phyloP scores from a whole-genome alignment of 1,140 invertebrate species.

The Macrobrachium rosenbergii region DNA sequence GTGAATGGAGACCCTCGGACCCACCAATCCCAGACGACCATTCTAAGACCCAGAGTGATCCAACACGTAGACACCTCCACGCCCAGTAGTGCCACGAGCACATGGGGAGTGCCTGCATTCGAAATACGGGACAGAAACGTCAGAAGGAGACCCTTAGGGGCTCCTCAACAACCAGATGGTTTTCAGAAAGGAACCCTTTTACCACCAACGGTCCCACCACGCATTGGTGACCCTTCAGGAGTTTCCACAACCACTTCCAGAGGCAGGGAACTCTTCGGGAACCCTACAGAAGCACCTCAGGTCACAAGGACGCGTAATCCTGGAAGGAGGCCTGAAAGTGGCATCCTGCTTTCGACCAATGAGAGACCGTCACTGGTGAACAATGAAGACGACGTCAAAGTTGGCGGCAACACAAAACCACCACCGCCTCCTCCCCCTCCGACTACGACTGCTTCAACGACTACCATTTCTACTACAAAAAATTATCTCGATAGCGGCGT shows the following conservation, averaged over 20 bases:
- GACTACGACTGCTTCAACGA: background rate
- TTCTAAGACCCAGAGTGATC: slow-evolving; percentile 26
- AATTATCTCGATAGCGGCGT: slow-evolving; percentile 26
- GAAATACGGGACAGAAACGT: background rate
- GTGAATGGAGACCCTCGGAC: background rate
- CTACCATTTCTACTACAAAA: slow-evolving; percentile 1
- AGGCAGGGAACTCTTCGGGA: no score
- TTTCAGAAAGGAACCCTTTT: background rate
- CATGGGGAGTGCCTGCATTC: background rate
- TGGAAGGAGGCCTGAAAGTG: no score
- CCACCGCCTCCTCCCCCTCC: no score
- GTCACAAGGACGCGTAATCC: no score
- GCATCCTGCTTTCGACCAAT: no score
- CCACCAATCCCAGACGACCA: background rate
- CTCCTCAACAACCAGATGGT: slow-evolving; percentile 3
- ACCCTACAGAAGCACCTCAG: no score
- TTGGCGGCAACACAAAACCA: no score
- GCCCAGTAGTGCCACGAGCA: background rate
- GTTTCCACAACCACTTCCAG: no score
- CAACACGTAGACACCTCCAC: background rate
- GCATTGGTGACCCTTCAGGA: no score
- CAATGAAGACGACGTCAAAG: no score
- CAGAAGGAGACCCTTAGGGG: background rate
- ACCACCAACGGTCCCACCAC: background rate
- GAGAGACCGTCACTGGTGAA: no score